These are phyloP conservation scores for Brotula barbata DNA, from an alignment of 2,797 vertebrate species.

Conservation along the genomic window DNA sequence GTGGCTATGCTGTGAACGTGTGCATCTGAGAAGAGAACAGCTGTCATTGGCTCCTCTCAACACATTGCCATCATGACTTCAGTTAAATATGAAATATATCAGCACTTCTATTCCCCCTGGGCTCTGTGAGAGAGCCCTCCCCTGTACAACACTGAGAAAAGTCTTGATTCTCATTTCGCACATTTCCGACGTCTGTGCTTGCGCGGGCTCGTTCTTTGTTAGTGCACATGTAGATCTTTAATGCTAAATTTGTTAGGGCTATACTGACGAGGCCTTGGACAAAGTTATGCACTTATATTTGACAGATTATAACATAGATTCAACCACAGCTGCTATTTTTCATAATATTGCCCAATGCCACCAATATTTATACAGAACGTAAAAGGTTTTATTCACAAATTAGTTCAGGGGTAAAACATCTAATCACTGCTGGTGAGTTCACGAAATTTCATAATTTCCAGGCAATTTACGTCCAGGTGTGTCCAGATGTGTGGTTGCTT, in stretches of 20 bases:
- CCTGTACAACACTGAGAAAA: slow-evolving; percentile 34
- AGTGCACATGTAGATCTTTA: slow-evolving; percentile 3
- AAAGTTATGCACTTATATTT: too few species aligned
- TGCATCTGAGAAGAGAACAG: slow-evolving; percentile 54
- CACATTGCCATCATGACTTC: slow-evolving; percentile 62
- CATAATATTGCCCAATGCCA: too few species aligned
- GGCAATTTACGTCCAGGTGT: too few species aligned
- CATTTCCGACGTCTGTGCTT: slow-evolving; percentile 1
- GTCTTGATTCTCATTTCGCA: slow-evolving; percentile 2
- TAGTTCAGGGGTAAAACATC: too few species aligned
- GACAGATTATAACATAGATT: too few species aligned
- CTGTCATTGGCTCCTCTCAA: slow-evolving; percentile 68
- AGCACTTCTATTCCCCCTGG: slow-evolving; percentile 41
- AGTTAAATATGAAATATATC: slow-evolving; percentile 68
- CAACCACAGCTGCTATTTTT: too few species aligned
- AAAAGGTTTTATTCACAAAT: too few species aligned
- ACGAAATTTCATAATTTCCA: too few species aligned
- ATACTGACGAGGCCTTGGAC: slow-evolving; percentile 6
- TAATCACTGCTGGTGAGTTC: too few species aligned
- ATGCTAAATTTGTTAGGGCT: not conserved
- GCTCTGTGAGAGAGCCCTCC: slow-evolving; percentile 22
- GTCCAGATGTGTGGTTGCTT: too few species aligned
- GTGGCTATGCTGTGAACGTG: slow-evolving; percentile 56
- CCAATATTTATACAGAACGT: too few species aligned
- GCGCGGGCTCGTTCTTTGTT: not conserved